phyloP scores from a whole-genome alignment of 2,888 invertebrate species.

The Acleris emargana region DNA sequence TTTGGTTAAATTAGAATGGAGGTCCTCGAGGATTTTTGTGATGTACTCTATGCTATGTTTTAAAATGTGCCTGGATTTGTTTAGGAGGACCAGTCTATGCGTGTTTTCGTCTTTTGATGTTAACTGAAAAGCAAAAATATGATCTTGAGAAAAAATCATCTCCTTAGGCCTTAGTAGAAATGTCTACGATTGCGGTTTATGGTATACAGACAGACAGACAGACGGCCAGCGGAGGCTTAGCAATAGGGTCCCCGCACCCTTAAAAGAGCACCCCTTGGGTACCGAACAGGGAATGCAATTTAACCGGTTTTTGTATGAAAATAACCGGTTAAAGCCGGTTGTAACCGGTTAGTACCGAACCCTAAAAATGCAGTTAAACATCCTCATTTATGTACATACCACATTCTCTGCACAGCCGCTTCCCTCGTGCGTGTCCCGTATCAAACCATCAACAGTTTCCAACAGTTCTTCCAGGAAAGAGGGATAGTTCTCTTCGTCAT shows the following conservation, averaged over 20 bases:
- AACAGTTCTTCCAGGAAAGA: conserved; percentile 64
- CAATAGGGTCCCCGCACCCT: not conserved
- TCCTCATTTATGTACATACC: conserved; percentile 44
- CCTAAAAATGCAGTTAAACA: not conserved
- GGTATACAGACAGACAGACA: not conserved
- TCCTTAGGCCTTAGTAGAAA: no score
- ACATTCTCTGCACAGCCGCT: conserved; percentile 45
- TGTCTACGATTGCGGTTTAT: no score
- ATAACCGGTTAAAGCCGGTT: no score
- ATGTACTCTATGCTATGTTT: conserved; percentile 65
- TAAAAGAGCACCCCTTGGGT: no score
- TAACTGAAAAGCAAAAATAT: conserved; percentile 53
- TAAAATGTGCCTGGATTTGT: conserved; percentile 63
- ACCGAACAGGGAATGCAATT: no score
- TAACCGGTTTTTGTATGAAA: no score
- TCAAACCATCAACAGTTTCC: conserved; percentile 47
- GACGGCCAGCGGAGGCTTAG: not conserved
- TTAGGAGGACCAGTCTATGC: conserved; percentile 60
- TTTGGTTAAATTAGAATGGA: conserved; percentile 46
- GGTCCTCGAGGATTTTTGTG: conserved; percentile 49
- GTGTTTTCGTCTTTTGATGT: conserved; percentile 61
- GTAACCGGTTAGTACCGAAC: not conserved
- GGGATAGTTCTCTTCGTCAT: conserved; percentile 68
- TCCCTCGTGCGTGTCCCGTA: conserved; percentile 50
- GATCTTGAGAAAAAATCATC: no score